Evolutionary conservation across 2,113 vertebrate species (phyloP).

Genomic region (Pyrgilauda ruficollis): DNA sequence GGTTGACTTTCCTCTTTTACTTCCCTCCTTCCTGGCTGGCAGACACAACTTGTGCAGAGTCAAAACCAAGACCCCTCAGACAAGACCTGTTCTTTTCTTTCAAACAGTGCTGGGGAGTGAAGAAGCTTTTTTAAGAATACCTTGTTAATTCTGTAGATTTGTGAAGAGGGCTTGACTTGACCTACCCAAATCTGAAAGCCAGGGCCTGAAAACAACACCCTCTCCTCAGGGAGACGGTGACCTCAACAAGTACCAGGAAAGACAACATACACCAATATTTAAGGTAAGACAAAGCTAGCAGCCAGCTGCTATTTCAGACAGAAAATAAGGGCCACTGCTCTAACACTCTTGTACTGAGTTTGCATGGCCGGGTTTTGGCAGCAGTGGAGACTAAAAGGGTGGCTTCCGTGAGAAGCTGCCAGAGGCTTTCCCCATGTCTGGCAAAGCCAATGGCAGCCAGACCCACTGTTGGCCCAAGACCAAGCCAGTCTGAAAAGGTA

Average conservation of each 20-base stretch:
- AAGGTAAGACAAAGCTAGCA: not conserved
- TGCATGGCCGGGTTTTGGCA: not conserved
- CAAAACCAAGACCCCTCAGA: not conserved
- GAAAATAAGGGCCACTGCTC: not conserved
- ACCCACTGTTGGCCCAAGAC: accelerated
- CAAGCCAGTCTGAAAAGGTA: accelerated
- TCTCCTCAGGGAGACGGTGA: not conserved
- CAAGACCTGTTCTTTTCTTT: not conserved
- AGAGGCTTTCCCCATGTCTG: not conserved
- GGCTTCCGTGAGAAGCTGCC: not conserved
- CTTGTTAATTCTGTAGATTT: not conserved
- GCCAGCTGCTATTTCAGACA: not conserved
- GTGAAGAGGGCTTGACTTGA: not conserved
- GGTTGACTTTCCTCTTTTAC: not conserved
- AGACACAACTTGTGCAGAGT: not conserved
- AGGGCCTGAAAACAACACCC: not conserved
- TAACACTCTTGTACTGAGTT: not conserved
- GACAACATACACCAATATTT: not conserved
- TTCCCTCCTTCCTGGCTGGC: not conserved
- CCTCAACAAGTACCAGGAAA: not conserved
- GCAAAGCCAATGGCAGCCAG: not conserved
- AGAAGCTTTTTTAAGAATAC: not conserved
- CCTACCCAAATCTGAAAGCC: not conserved
- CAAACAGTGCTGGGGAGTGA: not conserved
- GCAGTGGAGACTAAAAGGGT: no score